Evolutionary conservation across 2,113 vertebrate genomes (phyloP).

Genomic region (Zosterops pallidus): DNA sequence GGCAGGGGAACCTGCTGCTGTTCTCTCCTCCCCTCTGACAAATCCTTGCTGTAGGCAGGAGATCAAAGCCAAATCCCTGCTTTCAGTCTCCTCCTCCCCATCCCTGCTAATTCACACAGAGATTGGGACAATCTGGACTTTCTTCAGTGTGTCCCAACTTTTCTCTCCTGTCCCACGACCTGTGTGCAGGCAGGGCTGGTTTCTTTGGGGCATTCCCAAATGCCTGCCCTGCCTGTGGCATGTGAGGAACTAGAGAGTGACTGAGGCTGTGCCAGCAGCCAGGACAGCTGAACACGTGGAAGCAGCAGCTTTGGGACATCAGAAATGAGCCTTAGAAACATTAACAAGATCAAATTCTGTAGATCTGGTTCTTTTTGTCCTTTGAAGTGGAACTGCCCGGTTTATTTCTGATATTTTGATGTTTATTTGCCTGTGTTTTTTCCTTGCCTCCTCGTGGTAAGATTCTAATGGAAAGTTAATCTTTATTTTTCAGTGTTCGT

Average conservation of each 20-base stretch:
- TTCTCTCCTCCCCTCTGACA: accelerated
- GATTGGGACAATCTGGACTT: background rate
- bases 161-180: background rate
- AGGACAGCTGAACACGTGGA: constrained; percentile 54
- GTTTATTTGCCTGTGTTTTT: background rate
- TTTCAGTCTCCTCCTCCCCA: background rate
- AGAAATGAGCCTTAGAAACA: constrained; percentile 32
- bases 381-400: constrained; percentile 33
- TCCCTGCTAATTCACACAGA: background rate
- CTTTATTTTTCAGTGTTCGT: constrained; percentile 83
- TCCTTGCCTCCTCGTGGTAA: background rate
- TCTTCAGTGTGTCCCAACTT: background rate
- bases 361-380: background rate
- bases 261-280: constrained; percentile 64
- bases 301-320: constrained; percentile 52
- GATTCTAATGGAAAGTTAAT: background rate
- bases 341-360: constrained; percentile 63
- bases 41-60: background rate
- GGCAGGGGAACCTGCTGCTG: background rate
- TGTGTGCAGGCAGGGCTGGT: background rate
- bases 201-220: constrained; percentile 15
- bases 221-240: constrained; percentile 44
- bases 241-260: constrained; percentile 61
- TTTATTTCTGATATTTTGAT: background rate
- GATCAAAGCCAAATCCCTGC: background rate